Percentiles rank a stretch among this genome's conserved stretches.
Conservation (phyloP, 2,113 vertebrate genomes). For the Chloropsis cyanopogon region DNA sequence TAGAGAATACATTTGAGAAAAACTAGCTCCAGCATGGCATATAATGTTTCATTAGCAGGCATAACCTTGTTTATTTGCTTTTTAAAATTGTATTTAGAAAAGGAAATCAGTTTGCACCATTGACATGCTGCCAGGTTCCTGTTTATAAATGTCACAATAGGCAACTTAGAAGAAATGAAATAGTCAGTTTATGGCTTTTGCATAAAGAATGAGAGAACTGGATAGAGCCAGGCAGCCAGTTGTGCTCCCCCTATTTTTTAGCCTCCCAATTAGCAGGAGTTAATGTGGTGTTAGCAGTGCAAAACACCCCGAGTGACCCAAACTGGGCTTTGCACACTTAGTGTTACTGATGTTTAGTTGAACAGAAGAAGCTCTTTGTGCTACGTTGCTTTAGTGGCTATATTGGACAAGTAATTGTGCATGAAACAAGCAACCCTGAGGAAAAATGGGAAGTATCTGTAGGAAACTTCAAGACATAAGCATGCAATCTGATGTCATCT, state of each 20-base stretch:
- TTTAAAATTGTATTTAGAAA: slow-evolving; percentile 81
- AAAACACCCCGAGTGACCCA: not conserved
- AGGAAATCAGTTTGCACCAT: slow-evolving; percentile 81
- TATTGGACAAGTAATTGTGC: not conserved
- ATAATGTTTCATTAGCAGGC: slow-evolving; percentile 80
- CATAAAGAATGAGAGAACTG: slow-evolving; percentile 62
- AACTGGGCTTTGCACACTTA: not conserved
- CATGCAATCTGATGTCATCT: slow-evolving; percentile 53
- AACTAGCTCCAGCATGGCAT: slow-evolving; percentile 72
- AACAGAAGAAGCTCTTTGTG: slow-evolving; percentile 58
- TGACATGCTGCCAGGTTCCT: slow-evolving; percentile 80
- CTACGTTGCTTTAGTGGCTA: slow-evolving; percentile 1
- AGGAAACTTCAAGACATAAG: slow-evolving; percentile 10
- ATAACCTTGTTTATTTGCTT: slow-evolving; percentile 81
- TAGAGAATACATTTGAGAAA: slow-evolving; percentile 71
- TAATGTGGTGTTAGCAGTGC: not conserved
- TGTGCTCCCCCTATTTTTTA: slow-evolving; percentile 6
- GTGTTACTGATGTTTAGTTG: not conserved
- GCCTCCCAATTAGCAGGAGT: not conserved
- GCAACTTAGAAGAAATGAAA: slow-evolving; percentile 64
- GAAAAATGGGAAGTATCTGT: slow-evolving; percentile 31
- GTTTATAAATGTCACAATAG: slow-evolving; percentile 79
- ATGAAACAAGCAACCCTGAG: slow-evolving; percentile 36
- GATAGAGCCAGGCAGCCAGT: slow-evolving; percentile 25
- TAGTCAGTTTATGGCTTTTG: slow-evolving; percentile 67